phyloP scores from a whole-genome alignment of 1,140 invertebrate genomes.

The Drosophila sulfurigaster region DNA sequence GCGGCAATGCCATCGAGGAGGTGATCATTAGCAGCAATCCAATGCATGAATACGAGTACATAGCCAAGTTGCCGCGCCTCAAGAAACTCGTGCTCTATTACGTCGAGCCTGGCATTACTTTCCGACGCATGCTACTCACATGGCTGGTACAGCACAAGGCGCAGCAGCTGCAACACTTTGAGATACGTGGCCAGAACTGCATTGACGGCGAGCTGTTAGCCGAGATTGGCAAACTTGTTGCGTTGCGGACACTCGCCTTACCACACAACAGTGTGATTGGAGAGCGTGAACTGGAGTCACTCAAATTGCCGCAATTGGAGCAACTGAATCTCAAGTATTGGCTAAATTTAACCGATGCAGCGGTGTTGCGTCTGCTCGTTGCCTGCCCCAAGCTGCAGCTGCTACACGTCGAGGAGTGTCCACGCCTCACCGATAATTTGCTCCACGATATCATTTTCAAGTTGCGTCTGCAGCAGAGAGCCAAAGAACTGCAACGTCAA shows the following conservation, averaged over 20 bases:
- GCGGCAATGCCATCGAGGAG: conserved; percentile 9
- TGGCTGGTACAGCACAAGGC: conserved; percentile 45
- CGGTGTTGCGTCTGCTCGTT: conserved; percentile 16
- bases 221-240: conserved; percentile 10
- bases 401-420: conserved; percentile 29
- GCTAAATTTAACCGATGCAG: conserved; percentile 7
- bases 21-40: conserved; percentile 10
- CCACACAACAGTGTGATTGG: conserved; percentile 14
- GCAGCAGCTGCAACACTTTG: conserved; percentile 26
- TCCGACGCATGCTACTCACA: conserved; percentile 11
- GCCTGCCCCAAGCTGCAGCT: conserved; percentile 33
- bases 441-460: conserved; percentile 32
- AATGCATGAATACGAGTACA: conserved; percentile 13
- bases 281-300: conserved; percentile 10
- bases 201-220: not conserved
- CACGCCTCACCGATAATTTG: conserved; percentile 18
- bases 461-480: conserved; percentile 14
- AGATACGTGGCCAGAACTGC: conserved; percentile 8
- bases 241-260: conserved; percentile 12
- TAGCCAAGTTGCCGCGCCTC: conserved; percentile 33
- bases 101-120: conserved; percentile 3
- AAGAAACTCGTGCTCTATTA: conserved; percentile 29
- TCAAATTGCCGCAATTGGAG: conserved; percentile 21
- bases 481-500: conserved; percentile 2
- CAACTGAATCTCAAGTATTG: conserved; percentile 25